phyloP scores from a whole-genome alignment of 1,140 invertebrate genomes.

The Brachionus asplanchnoidis region DNA sequence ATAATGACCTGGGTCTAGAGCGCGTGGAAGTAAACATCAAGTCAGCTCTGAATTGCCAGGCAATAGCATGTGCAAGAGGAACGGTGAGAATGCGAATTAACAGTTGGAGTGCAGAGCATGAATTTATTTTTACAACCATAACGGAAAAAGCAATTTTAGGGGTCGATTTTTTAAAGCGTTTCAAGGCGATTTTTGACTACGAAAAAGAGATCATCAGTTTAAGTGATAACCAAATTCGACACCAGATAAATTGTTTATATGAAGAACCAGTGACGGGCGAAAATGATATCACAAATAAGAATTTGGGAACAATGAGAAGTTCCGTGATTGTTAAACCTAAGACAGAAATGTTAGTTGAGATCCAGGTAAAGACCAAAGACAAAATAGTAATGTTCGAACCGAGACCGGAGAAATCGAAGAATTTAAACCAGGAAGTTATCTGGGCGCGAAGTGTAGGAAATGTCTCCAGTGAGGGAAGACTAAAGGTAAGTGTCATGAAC shows the following conservation, averaged over 20 bases:
- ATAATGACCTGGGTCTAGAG: neutral
- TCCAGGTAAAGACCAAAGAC: neutral
- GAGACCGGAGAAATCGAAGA: neutral
- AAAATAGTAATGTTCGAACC: neutral
- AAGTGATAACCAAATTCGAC: neutral
- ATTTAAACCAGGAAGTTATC: conserved; percentile 1
- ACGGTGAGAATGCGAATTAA: neutral
- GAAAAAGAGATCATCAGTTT: neutral
- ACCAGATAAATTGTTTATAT: neutral
- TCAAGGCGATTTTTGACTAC: conserved; percentile 5
- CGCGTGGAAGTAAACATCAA: neutral
- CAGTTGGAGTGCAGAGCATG: neutral
- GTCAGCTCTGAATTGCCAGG: neutral
- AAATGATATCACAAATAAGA: neutral
- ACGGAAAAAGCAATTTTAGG: neutral
- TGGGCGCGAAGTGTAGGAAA: neutral
- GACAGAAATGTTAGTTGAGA: neutral
- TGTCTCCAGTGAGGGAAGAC: neutral
- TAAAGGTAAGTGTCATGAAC: neutral
- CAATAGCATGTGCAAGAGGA: neutral
- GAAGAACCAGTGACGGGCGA: neutral
- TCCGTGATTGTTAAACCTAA: neutral
- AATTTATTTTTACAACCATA: neutral
- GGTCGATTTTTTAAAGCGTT: neutral
- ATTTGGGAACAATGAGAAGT: neutral